Percentiles rank a stretch among this genome's conserved stretches.
These are phyloP conservation scores for Rhopalosiphum padi DNA, from an alignment of 1,140 invertebrate species.

Conservation along the genomic window DNA sequence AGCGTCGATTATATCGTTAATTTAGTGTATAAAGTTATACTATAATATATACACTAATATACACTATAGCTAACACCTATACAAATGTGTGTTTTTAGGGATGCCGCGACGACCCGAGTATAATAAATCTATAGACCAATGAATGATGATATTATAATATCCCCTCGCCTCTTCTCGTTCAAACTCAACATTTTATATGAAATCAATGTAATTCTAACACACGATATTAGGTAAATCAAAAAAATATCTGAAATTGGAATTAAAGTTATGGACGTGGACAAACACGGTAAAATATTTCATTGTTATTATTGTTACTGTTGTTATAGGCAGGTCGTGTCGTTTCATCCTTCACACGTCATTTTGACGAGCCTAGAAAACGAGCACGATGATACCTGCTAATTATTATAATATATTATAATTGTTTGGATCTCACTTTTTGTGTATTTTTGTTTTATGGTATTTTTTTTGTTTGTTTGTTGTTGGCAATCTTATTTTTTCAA, in stretches of 20 bases:
- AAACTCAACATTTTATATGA: neutral
- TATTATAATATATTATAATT: conserved; percentile 31
- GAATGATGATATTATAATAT: neutral
- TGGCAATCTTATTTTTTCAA: conserved; percentile 27
- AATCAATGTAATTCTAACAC: neutral
- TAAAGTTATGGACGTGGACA: neutral
- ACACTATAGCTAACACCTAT: neutral
- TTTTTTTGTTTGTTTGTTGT: neutral
- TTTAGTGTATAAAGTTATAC: neutral
- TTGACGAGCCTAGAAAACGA: neutral
- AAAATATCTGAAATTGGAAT: neutral
- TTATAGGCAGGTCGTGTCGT: neutral
- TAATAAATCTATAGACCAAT: neutral
- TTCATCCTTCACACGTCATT: neutral
- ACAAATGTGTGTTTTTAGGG: neutral
- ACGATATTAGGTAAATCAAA: neutral
- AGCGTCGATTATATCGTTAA: neutral
- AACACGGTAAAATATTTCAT: neutral
- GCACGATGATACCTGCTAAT: neutral
- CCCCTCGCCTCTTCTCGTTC: neutral
- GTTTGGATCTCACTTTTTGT: conserved; percentile 47
- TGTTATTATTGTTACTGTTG: neutral
- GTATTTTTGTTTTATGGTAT: conserved; percentile 4
- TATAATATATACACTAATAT: neutral
- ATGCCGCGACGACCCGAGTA: neutral